Conservation (phyloP, 2,888 invertebrate genomes). For the Nomada fabriciana region DNA sequence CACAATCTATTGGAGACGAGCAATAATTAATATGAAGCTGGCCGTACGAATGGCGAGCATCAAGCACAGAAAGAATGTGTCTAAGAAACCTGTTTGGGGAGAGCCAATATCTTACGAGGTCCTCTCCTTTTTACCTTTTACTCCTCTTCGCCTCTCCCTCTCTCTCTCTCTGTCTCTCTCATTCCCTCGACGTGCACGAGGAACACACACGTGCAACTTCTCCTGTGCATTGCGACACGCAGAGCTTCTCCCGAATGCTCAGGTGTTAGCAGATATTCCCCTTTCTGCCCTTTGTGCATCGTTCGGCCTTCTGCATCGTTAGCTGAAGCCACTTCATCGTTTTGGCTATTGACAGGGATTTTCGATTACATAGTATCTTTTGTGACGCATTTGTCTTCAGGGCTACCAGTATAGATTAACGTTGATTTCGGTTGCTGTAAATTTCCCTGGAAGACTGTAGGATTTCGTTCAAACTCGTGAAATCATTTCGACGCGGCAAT, state of each 20-base stretch:
- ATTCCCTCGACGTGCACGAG: neutral
- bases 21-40: slow-evolving; percentile 59
- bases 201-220: slow-evolving; percentile 52
- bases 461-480: too few relatives aligned
- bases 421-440: neutral
- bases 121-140: slow-evolving; percentile 33
- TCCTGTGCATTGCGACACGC: slow-evolving; percentile 62
- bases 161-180: slow-evolving; percentile 6
- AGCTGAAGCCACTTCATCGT: slow-evolving; percentile 11
- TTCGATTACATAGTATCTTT: neutral
- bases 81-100: slow-evolving; percentile 76
- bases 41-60: slow-evolving; percentile 60
- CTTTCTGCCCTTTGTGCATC: slow-evolving; percentile 26
- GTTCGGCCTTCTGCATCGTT: slow-evolving; percentile 23
- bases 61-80: slow-evolving; percentile 68
- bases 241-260: slow-evolving; percentile 51
- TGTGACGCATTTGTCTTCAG: neutral
- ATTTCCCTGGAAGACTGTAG: neutral
- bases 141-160: slow-evolving; percentile 6
- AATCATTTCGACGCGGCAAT: too few relatives aligned
- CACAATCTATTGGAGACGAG: slow-evolving; percentile 26
- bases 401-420: neutral
- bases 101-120: slow-evolving; percentile 67
- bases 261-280: slow-evolving; percentile 54
- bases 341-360: slow-evolving; percentile 16